phyloP scores from a whole-genome alignment of 2,888 invertebrate genomes.

The Spilosoma lubricipeda region DNA sequence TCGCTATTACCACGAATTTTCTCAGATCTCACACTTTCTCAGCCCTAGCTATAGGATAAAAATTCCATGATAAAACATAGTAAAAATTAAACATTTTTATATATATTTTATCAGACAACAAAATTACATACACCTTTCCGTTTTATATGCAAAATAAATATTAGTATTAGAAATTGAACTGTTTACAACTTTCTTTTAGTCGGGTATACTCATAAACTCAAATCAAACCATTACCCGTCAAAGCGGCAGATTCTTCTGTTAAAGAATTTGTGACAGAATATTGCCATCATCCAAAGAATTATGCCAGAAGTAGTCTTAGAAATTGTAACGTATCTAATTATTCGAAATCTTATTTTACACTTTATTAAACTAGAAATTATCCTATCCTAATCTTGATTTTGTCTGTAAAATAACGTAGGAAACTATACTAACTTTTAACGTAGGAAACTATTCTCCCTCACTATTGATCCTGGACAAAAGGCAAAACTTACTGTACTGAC shows the following conservation, averaged over 20 bases:
- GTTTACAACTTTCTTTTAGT: too few species aligned
- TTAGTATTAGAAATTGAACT: not conserved
- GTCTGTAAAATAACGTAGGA: not conserved
- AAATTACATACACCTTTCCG: not conserved
- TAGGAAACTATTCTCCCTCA: too few species aligned
- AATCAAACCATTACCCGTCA: not conserved
- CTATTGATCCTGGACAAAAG: too few species aligned
- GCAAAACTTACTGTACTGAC: too few species aligned
- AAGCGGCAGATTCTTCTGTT: not conserved
- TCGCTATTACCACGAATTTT: not conserved
- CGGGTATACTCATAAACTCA: too few species aligned
- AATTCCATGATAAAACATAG: too few species aligned
- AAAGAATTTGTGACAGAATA: not conserved
- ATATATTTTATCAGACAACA: not conserved
- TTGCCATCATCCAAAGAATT: too few species aligned
- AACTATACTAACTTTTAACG: not conserved
- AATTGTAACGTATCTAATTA: not conserved
- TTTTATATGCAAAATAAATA: not conserved
- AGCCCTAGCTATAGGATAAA: too few species aligned
- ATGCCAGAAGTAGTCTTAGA: too few species aligned
- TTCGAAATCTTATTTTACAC: not conserved
- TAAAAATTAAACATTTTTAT: not conserved
- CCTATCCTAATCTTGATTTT: not conserved
- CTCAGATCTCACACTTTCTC: not conserved
- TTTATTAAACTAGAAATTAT: not conserved